Evolutionary conservation across 2,797 vertebrate species (phyloP).

Genomic region (Benthosema pterotum): DNA sequence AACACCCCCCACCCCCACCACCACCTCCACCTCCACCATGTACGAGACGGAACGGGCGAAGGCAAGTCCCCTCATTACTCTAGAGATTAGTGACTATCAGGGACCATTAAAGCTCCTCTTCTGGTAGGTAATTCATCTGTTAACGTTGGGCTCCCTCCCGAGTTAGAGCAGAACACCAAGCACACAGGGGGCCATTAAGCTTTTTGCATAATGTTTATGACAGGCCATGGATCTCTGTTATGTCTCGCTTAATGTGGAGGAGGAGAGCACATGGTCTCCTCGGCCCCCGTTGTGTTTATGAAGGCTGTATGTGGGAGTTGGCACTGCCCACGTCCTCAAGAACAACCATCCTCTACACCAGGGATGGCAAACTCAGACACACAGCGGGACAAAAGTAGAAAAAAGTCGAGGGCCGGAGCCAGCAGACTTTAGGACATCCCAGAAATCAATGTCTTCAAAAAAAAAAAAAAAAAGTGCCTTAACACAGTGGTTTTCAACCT

Average conservation of each 20-base stretch:
- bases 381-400: too few species aligned
- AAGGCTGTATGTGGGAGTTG: conserved; percentile 52
- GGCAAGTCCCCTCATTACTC: conserved; percentile 35
- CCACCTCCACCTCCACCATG: too few species aligned
- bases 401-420: too few species aligned
- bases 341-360: conserved; percentile 16
- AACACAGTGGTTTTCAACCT: too few species aligned
- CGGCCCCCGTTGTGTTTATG: conserved; percentile 51
- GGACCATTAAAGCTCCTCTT: conserved; percentile 41
- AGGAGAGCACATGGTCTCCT: conserved; percentile 54
- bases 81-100: conserved; percentile 39
- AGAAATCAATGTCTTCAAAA: too few species aligned
- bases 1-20: conserved; percentile 22
- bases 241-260: conserved; percentile 70
- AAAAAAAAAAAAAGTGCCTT: too few species aligned
- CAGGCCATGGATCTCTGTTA: conserved; percentile 63
- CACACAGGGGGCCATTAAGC: conserved; percentile 64
- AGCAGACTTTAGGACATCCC: too few species aligned
- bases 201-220: conserved; percentile 69
- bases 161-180: conserved; percentile 61
- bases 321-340: conserved; percentile 49
- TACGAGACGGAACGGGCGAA: conserved; percentile 37
- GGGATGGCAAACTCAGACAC: too few species aligned
- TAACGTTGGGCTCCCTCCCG: conserved; percentile 57
- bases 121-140: conserved; percentile 39